Evolutionary conservation across 2,797 vertebrate genomes (phyloP), one percentile per base, ranked within the genome.

Genomic region (Poeciliopsis presidionis): DNA sequence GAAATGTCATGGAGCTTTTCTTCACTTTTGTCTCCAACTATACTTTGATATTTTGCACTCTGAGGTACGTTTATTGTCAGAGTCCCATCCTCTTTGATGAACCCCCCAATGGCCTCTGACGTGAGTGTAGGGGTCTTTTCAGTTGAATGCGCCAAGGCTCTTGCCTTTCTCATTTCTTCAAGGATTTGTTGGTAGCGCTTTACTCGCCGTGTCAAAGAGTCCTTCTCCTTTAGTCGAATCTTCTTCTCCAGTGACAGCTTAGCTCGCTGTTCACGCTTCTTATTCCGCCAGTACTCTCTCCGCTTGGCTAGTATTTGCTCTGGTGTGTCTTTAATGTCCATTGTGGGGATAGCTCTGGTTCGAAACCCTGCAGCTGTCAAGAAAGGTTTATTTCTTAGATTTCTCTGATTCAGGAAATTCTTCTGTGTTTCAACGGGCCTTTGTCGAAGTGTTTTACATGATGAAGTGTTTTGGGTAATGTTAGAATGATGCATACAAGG

Each of bases 251-350:
- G 36, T 0, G 96, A 91, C 87, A 95, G 88, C 74, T 95, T 96
- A 0, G 96, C 96, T 67, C 96, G 92, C 87, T 96, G 96, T 25
- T 96, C 95, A 0, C 95, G 94, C 85, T 96, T 96, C 69, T 96
- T 96, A 9, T 95, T 43, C 14, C 95, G 90, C 96, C 96, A 96
- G 79, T 96, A 95, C 79, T 96, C 96, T n/a, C 95, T 84, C 57
- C 92, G 90, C 53, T 94, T 94, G 78, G 95, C 93, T 28, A 95
- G 88, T 14, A 89, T 89, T 81, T 95, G 94, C 81, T 96, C 95
- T 0, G 92, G 89, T 1, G 93, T 93, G 88, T 95, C 94, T 0
- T 72, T 83, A 1, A 87, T 87, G 75, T 91, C 79, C 0, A 88
- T 84, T 59, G 59, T 87, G 28, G 91, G 90, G 22, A 90, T 55